phyloP scores from a whole-genome alignment of 2,888 invertebrate species.

The Cryptus viduatorius region DNA sequence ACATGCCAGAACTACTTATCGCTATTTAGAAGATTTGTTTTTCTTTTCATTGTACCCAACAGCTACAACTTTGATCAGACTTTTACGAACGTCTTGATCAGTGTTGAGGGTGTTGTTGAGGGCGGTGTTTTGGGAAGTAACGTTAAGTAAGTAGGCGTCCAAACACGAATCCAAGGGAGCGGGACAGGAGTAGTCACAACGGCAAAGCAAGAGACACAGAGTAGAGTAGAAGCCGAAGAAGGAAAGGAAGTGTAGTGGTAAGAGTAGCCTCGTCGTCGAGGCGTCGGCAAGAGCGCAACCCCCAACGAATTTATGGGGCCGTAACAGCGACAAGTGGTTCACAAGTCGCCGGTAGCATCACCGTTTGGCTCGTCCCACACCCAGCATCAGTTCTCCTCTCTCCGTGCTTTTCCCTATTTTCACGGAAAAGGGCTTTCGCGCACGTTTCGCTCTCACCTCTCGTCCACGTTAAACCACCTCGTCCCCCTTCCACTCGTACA shows the following conservation, averaged over 20 bases:
- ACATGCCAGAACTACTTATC: background rate
- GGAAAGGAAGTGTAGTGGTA: conserved; percentile 56
- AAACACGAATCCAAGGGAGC: conserved; percentile 77
- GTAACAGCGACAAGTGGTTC: conserved; percentile 89
- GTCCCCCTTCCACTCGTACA: conserved; percentile 61
- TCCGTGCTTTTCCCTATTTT: conserved; percentile 44
- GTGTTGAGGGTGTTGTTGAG: conserved; percentile 27
- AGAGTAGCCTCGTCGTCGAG: conserved; percentile 72
- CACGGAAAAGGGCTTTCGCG: conserved; percentile 78
- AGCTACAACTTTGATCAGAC: conserved; percentile 72
- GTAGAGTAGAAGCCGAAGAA: conserved; percentile 44
- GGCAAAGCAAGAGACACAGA: conserved; percentile 51
- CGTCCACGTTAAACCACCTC: conserved; percentile 71
- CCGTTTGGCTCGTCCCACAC: conserved; percentile 86
- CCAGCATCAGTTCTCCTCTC: conserved; percentile 4
- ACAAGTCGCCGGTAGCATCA: conserved; percentile 88
- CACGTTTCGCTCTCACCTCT: conserved; percentile 78
- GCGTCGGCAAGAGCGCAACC: conserved; percentile 72
- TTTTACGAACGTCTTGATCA: conserved; percentile 52
- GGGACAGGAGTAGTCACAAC: conserved; percentile 58
- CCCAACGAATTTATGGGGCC: conserved; percentile 86
- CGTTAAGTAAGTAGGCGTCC: conserved; percentile 77
- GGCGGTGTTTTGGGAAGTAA: conserved; percentile 58
- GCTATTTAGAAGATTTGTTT: background rate
- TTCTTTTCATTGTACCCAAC: background rate